These are phyloP conservation scores for Oreotrochilus melanogaster DNA, from an alignment of 2,113 vertebrate species.

Conservation along the genomic window DNA sequence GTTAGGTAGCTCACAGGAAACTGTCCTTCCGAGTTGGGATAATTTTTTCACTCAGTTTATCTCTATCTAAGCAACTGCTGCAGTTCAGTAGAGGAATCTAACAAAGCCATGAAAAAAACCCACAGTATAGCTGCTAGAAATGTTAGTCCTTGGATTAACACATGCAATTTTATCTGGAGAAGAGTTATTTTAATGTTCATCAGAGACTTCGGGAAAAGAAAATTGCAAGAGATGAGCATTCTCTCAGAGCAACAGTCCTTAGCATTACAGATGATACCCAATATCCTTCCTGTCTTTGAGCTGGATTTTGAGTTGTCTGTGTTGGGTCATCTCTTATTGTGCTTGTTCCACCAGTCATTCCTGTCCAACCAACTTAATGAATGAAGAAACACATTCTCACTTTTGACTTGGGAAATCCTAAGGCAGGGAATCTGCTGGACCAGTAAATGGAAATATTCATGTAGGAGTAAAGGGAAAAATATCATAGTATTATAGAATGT, in stretches of 20 bases:
- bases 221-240: not conserved
- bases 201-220: not conserved
- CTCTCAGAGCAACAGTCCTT: not conserved
- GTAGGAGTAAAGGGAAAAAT: not conserved
- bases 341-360: not conserved
- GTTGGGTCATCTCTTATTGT: not conserved
- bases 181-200: not conserved
- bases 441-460: not conserved
- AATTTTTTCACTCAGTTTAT: not conserved
- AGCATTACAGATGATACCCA: not conserved
- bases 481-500: no score
- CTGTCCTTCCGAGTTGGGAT: not conserved
- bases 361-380: not conserved
- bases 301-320: not conserved
- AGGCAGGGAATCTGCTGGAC: not conserved
- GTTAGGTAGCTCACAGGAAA: not conserved
- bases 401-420: not conserved
- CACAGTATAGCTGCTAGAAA: not conserved
- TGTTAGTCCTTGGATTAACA: constrained; percentile 21
- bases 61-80: not conserved
- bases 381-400: not conserved
- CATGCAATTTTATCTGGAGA: not conserved
- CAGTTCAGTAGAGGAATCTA: not conserved
- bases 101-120: not conserved
- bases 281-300: not conserved